A percentile compares a stretch with the other conserved stretches of the same genome.
Conservation (phyloP, 1,140 invertebrate genomes). For the Drosophila baimaii region DNA sequence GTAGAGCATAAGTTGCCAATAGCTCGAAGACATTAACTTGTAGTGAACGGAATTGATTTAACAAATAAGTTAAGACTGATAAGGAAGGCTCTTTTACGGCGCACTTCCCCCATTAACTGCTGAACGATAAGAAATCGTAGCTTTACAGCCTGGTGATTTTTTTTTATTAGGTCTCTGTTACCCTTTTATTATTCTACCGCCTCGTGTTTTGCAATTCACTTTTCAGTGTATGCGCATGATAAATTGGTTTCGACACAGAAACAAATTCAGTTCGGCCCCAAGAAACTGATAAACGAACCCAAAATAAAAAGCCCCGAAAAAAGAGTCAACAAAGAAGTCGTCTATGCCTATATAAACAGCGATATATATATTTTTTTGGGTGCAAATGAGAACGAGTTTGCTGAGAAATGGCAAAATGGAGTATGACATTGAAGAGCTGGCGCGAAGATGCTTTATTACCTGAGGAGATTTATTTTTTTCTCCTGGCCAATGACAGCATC, state of each 20-base stretch:
- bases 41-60: constrained; percentile 21
- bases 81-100: constrained; percentile 20
- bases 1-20: constrained; percentile 39
- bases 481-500: constrained; percentile 61
- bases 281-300: constrained; percentile 56
- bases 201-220: constrained; percentile 63
- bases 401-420: constrained; percentile 59
- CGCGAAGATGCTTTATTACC: constrained; percentile 56
- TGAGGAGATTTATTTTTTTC: constrained; percentile 43
- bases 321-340: constrained; percentile 39
- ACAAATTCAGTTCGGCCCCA: constrained; percentile 48
- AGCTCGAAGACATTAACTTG: not conserved
- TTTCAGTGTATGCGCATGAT: constrained; percentile 45
- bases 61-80: constrained; percentile 33
- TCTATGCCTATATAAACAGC: constrained; percentile 29
- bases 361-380: not conserved
- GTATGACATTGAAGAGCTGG: constrained; percentile 21
- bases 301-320: constrained; percentile 28
- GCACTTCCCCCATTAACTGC: constrained; percentile 18
- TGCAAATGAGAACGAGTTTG: constrained; percentile 56
- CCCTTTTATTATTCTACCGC: constrained; percentile 43
- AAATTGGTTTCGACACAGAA: constrained; percentile 61
- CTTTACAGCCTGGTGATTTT: constrained; percentile 19
- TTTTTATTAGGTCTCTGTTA: constrained; percentile 18
- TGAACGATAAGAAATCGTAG: constrained; percentile 35